Evolutionary conservation across 2,113 vertebrate species (phyloP).

Genomic region (Grantiella picta): DNA sequence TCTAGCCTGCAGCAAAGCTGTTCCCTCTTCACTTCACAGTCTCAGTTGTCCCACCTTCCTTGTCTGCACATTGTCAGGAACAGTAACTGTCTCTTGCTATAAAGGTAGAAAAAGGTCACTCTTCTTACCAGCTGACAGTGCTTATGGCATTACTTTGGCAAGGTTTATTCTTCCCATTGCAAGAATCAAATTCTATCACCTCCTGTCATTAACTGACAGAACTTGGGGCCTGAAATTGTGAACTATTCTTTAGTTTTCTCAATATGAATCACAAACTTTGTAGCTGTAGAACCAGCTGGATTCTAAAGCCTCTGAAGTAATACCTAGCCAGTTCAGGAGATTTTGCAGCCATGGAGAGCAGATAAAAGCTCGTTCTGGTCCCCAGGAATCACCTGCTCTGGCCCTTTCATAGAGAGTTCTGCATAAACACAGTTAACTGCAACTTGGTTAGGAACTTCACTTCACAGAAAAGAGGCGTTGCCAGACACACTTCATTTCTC

Average conservation of each 20-base stretch:
- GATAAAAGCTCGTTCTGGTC: background rate
- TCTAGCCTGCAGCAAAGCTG: slow-evolving; percentile 14
- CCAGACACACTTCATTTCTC: background rate
- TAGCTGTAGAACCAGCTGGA: background rate
- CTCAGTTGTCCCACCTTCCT: background rate
- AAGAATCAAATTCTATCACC: background rate
- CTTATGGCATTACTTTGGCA: background rate
- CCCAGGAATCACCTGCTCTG: background rate
- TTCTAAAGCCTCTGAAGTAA: background rate
- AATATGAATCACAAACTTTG: background rate
- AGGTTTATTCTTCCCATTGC: background rate
- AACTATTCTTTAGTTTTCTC: background rate
- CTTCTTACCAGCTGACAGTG: background rate
- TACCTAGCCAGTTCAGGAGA: background rate
- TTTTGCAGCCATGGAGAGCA: background rate
- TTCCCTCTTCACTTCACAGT: background rate
- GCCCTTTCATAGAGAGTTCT: background rate
- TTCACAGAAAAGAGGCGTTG: background rate
- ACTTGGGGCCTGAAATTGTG: background rate
- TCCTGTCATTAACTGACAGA: background rate
- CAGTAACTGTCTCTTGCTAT: background rate
- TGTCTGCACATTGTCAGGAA: background rate
- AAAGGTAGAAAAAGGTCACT: background rate
- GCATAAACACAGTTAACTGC: background rate
- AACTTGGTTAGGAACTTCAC: background rate